Conservation (phyloP, 2,113 vertebrate genomes). For the Capreolus pygargus region DNA sequence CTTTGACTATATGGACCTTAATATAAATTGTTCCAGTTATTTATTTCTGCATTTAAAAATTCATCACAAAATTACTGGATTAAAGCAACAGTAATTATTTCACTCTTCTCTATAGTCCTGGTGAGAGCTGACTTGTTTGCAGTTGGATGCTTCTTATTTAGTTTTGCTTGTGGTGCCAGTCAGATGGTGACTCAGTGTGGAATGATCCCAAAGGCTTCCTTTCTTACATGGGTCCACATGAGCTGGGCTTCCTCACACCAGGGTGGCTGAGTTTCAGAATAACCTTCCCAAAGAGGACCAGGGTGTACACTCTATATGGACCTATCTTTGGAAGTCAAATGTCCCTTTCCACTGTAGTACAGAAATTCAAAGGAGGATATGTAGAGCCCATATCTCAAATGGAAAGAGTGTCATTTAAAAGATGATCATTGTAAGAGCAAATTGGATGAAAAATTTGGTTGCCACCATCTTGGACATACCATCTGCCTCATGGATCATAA, state of each 20-base stretch:
- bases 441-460: neutral
- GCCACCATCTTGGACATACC: neutral
- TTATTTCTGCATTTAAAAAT: neutral
- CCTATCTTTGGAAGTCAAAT: neutral
- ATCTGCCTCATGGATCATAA: neutral
- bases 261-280: neutral
- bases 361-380: neutral
- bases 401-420: neutral
- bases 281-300: neutral
- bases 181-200: neutral
- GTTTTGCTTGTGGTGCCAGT: neutral
- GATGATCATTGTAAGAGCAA: neutral
- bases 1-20: neutral
- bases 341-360: neutral
- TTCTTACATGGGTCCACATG: fast-evolving
- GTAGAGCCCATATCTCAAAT: neutral
- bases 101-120: neutral
- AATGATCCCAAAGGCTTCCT: neutral
- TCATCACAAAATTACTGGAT: neutral
- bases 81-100: neutral
- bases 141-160: neutral
- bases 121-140: neutral
- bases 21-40: neutral
- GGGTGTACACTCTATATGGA: fast-evolving
- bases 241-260: neutral